Conservation (phyloP, 2,113 vertebrate genomes). For the Lepus timidus region DNA sequence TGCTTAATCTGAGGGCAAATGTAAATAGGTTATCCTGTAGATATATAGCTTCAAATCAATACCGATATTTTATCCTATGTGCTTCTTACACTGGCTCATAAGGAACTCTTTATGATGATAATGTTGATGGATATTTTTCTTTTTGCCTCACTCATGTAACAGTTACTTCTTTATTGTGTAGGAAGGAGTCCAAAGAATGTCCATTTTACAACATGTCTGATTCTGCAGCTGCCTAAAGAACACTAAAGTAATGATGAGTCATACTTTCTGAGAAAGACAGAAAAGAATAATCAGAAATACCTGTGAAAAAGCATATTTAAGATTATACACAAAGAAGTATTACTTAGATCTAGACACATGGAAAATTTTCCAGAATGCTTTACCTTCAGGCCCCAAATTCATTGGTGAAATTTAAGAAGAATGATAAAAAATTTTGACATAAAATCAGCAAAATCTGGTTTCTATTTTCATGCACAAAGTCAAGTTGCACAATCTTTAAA, state of each 20-base stretch:
- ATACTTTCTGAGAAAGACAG: constrained; percentile 30
- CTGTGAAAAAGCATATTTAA: constrained; percentile 40
- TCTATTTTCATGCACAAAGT: neutral
- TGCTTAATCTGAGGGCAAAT: neutral
- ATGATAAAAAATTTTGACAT: neutral
- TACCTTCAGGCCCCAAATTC: neutral
- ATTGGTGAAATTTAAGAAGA: neutral
- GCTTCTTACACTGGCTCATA: neutral
- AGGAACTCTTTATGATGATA: neutral
- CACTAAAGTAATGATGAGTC: constrained; percentile 27
- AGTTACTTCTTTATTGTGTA: neutral
- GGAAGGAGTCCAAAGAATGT: neutral
- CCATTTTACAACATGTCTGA: neutral
- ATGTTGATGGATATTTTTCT: neutral
- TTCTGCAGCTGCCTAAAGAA: constrained; percentile 6
- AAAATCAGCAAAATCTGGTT: neutral
- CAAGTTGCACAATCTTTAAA: neutral
- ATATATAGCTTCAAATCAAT: neutral
- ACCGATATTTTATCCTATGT: neutral
- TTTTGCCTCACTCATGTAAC: neutral
- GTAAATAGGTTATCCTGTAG: neutral
- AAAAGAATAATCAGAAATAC: constrained; percentile 31
- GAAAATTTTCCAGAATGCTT: neutral
- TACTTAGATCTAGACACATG: neutral
- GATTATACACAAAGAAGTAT: neutral